Base-by-base conservation (phyloP, 2,113 vertebrate species). In the Atherinomorus stipes region DNA sequence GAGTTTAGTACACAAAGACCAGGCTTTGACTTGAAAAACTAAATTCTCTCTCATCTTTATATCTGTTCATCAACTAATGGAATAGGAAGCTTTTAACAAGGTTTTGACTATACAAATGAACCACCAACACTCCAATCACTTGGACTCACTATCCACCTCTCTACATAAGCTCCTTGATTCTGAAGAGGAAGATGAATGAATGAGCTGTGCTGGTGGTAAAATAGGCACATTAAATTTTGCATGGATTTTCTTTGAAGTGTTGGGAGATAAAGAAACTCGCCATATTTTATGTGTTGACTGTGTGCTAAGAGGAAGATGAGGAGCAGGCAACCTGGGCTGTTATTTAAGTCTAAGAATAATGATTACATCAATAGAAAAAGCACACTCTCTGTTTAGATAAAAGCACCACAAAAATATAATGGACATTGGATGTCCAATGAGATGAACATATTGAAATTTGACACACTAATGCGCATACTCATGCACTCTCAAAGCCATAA, bases 191-290 rank as follows among this genome's bases (percentile, higher is more conserved):
- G 72, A 78, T 61, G 21, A 65, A 42, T 72, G 69, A n/a, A 2
- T 2, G 69, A 71, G 81, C 63, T 15, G 38, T 67, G 11, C 80
- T 61, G 78, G 72, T 59, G 84, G 76, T 84, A 83, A 89, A 83
- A 73, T 16, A 74, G 81, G 62, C 64, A 21, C 54, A 64, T 71
- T 86, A 44, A 85, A 88, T 90, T 74, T 89, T 88, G 73, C 82
- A 88, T 88, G 89, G 63, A 71, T 88, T 87, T 76, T 56, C 86
- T 92, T 92, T 92, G 88, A 92, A 89, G 90, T 85, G 76, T 78
- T 85, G 78, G 64, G 57, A 81, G 87, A 92, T 89, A 74, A 90
- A 89, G 89, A 71, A 71, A 13, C 85, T 66, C 12, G 3, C 3
- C 34, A 16, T 63, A 81, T 63, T 83, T 78, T 79, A n/a, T n/a